These are phyloP conservation scores for Nomada ferruginata DNA, from an alignment of 2,888 invertebrate genomes.

Conservation along the genomic window DNA sequence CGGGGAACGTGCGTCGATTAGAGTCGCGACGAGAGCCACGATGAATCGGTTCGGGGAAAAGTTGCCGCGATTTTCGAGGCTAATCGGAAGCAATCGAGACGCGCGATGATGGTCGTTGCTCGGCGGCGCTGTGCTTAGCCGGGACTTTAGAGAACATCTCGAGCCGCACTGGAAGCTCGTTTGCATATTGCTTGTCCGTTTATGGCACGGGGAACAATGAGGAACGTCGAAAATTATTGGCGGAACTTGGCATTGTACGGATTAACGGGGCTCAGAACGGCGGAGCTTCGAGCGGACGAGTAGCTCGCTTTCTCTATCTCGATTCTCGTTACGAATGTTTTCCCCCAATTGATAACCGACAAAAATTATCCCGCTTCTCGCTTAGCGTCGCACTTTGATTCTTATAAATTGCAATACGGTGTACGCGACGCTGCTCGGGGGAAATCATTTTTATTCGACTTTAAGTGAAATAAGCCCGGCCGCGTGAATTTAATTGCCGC, in stretches of 20 bases:
- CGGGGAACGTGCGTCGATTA: conserved; percentile 42
- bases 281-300: conserved; percentile 5
- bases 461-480: no score
- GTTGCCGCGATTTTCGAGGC: conserved; percentile 50
- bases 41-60: conserved; percentile 44
- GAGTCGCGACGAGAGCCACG: conserved; percentile 11
- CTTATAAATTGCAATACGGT: no score
- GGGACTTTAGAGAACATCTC: background rate
- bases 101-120: background rate
- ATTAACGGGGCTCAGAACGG: conserved; percentile 16
- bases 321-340: conserved; percentile 7
- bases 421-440: no score
- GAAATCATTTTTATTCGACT: no score
- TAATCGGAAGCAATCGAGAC: conserved; percentile 56
- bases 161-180: conserved; percentile 29
- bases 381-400: no score
- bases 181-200: conserved; percentile 45
- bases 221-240: conserved; percentile 55
- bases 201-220: conserved; percentile 38
- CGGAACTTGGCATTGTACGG: conserved; percentile 32
- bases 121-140: background rate
- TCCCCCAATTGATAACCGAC: conserved; percentile 10
- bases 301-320: background rate
- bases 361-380: background rate
- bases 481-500: background rate